Evolutionary conservation across 2,113 vertebrate species (phyloP).

Genomic region (mouse (Mus musculus)): GRCm39 chr12:47644001-47644500

Average conservation of each 20-base stretch:
- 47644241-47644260: background rate
- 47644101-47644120: background rate
- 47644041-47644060: background rate
- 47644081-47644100: background rate
- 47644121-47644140: background rate
- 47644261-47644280: background rate
- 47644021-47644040: background rate
- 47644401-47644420: background rate
- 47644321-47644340: background rate
- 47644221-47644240: background rate
- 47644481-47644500: constrained; percentile 11
- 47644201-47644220: background rate
- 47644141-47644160: background rate
- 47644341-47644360: background rate
- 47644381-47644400: background rate
- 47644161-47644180: background rate
- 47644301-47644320: background rate
- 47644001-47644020: background rate
- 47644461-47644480: background rate
- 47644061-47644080: background rate
- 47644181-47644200: background rate
- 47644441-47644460: background rate
- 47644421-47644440: background rate
- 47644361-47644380: background rate
- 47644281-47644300: background rate